Base-by-base conservation (phyloP, 2,888 invertebrate genomes). In the Acheta domesticus region DNA sequence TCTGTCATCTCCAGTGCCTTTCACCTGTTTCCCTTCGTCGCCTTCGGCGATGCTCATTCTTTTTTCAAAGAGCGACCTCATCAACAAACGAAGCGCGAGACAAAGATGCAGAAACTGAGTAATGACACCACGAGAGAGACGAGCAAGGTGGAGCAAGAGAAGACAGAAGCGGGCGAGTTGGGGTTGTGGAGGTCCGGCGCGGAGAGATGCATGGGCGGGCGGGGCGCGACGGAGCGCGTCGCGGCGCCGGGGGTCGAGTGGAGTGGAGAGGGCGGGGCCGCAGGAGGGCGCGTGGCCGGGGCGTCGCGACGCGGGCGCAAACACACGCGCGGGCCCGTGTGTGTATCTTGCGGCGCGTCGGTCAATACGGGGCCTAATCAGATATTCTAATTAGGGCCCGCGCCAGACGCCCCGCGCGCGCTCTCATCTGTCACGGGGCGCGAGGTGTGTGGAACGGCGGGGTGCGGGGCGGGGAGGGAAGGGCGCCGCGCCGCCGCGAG, bases 321-420 rank as follows among this genome's bases (percentile, higher is more conserved):
- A 62, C 62, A 62, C 62, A 62, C 62, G 62, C 62, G 62, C 12
- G n/a, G 4, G 62, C 3, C n/a, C 62, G 62, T 62, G 62, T 62
- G 62, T n/a, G 62, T 62, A 62, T 62, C 62, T 62, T 62, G 62
- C n/a, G 62, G 62, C 62, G 62, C 62, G 14, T 62, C 62, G 62
- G 62, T 62, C 62, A 62, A 62, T 62, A 62, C 62, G n/a, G 62
- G 0, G 16, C 62, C 62, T 62, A 62, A 62, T 62, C 62, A 62
- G 62, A 62, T 62, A 62, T 62, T 62, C 62, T 62, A 62, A 62
- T 62, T 62, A 62, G 62, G 36, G 62, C 62, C 16, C 14, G 62
- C 62, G n/a, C 62, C 62, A 62, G 62, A 62, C 62, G 62, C 62
- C 62, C 62, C 62, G 62, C 62, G n/a, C 62, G 16, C 14, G 14